phyloP scores from a whole-genome alignment of 2,888 invertebrate species.

The Palloptera scutellata region DNA sequence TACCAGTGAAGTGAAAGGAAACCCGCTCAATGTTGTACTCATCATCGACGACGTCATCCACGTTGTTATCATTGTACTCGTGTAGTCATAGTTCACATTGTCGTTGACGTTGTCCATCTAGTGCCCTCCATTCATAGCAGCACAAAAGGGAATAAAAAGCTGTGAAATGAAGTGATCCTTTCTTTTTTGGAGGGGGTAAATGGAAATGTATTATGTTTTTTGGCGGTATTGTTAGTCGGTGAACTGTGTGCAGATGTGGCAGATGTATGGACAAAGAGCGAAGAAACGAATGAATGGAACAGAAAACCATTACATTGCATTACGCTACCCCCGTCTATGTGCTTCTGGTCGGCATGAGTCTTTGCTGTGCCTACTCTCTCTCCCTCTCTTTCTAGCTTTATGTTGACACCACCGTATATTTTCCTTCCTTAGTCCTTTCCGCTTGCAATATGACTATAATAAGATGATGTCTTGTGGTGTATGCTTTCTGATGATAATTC shows the following conservation, averaged over 20 bases:
- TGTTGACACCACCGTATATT: constrained; percentile 25
- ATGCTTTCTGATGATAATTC: constrained; percentile 6
- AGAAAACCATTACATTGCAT: not conserved
- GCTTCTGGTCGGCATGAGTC: not conserved
- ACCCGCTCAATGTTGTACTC: not conserved
- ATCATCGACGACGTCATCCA: too few relatives aligned
- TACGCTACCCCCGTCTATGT: constrained; percentile 7
- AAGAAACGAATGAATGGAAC: not conserved
- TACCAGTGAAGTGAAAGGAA: not conserved
- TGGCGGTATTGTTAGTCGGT: not conserved
- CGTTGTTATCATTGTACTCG: too few relatives aligned
- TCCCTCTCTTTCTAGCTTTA: constrained; percentile 2
- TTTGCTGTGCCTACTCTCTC: not conserved
- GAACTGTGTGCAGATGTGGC: not conserved
- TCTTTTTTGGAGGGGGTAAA: constrained; percentile 31
- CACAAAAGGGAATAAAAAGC: constrained; percentile 20
- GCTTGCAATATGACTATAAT: not conserved
- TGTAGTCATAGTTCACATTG: not conserved
- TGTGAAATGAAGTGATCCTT: constrained; percentile 48
- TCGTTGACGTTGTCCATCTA: not conserved
- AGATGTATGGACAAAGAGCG: not conserved
- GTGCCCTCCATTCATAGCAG: not conserved
- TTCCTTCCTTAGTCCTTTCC: constrained; percentile 8
- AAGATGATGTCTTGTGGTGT: not conserved
- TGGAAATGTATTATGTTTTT: not conserved